Base-by-base conservation (phyloP, 2,113 vertebrate genomes). In the Steatornis caripensis region DNA sequence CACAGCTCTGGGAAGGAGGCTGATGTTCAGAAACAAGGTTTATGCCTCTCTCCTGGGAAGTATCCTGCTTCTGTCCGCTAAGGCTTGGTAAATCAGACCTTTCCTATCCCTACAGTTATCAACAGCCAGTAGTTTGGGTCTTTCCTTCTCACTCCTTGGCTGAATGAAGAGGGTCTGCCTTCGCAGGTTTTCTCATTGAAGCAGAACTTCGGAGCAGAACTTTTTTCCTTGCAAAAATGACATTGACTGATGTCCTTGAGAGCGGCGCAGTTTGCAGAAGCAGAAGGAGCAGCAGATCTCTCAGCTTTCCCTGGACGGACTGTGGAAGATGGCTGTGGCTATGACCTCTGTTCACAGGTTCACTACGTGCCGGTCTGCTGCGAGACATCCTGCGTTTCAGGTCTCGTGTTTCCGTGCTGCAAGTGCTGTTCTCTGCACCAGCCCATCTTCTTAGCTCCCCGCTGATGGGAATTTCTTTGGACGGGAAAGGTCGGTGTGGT, bases 211-310 rank as follows among this genome's bases (percentile, higher is more conserved):
- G 23, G 46, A 83, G 53, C 43, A 48, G 12, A 34, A 49, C 21
- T 65, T 36, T 34, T 36, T 24, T 80, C 48, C 41, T 79, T 76
- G 20, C 11, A 26, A 74, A 74, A 72, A 45, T 36, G 29, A 70
- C 65, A 46, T 66, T 21, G 18, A 2, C 3, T 0, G 10, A 3
- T 4, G 15, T 34, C 53, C 36, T 24, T n/a, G 39, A 11, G 61
- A 26, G 11, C 29, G 36, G 26, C 75, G 43, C 21, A 30, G 48
- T 64, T 34, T 89, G 74, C 70, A 81, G 85, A 10, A 22, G 85
- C 10, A 57, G 65, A 15, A 48, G 74, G 21, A 75, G 43, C 1
- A 30, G 30, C 9, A 41, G 21, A 37, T 58, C 21, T 21, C 62
- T 54, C 51, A 9, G 11, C 15, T 49, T 12, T 13, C 76, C 61